Percentiles rank a stretch among this genome's conserved stretches.
Evolutionary conservation across 2,888 invertebrate species (phyloP).

Genomic region (Chirona hameri): DNA sequence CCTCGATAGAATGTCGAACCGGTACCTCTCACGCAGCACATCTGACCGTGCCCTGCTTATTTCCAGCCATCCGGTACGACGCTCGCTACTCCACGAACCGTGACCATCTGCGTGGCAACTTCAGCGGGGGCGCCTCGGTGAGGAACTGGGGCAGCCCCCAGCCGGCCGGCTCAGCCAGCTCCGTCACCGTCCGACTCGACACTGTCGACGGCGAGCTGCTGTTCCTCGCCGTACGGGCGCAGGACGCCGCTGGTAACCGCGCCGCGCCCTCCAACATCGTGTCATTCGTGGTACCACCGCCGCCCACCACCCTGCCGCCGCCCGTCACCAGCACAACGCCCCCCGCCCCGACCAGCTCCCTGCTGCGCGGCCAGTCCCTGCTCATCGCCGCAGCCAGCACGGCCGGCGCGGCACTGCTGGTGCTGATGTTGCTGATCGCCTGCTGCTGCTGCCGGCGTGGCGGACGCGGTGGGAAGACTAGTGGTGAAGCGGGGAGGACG

Average conservation of each 20-base stretch:
- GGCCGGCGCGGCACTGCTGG: constrained; percentile 29
- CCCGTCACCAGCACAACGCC: not conserved
- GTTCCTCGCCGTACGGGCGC: constrained; percentile 55
- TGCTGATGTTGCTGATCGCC: constrained; percentile 27
- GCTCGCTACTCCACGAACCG: constrained; percentile 43
- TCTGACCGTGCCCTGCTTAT: not conserved
- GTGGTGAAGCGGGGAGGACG: too few species aligned
- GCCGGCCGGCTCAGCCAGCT: constrained; percentile 34
- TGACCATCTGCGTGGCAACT: not conserved
- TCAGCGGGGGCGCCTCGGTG: not conserved
- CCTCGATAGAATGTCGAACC: too few species aligned
- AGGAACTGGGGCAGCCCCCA: constrained; percentile 37
- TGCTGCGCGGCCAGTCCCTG: constrained; percentile 29
- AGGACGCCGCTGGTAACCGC: constrained; percentile 50
- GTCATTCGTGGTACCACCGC: constrained; percentile 50
- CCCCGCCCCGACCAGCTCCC: not conserved
- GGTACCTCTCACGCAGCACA: too few species aligned
- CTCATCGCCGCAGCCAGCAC: constrained; percentile 36
- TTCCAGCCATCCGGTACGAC: constrained; percentile 52
- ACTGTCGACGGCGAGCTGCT: constrained; percentile 51
- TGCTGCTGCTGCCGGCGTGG: constrained; percentile 34
- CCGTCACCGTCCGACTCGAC: constrained; percentile 51
- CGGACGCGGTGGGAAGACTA: not conserved
- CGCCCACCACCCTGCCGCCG: constrained; percentile 26
- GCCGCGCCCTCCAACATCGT: constrained; percentile 53